These are phyloP conservation scores for Smittia sp. DNA, from an alignment of 2,888 invertebrate genomes.

Conservation along the genomic window DNA sequence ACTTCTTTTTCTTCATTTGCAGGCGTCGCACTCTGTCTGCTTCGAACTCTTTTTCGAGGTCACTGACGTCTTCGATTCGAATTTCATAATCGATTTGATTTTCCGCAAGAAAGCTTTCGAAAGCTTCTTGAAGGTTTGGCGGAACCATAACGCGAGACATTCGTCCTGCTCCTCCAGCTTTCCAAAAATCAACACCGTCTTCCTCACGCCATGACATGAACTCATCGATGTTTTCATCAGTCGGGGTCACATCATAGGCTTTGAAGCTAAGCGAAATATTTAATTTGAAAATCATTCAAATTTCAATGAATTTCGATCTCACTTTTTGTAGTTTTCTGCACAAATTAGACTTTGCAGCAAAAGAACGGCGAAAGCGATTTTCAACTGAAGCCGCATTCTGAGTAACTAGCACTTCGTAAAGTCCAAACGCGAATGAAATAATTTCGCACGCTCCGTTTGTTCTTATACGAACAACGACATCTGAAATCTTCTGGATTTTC, in stretches of 20 bases:
- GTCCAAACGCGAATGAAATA: too few species aligned
- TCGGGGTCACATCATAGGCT: not conserved
- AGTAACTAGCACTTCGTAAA: too few species aligned
- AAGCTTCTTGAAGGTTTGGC: not conserved
- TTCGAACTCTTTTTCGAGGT: slow-evolving; percentile 23
- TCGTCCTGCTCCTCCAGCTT: not conserved
- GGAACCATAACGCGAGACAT: not conserved
- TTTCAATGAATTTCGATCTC: not conserved
- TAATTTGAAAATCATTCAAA: not conserved
- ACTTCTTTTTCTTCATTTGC: not conserved
- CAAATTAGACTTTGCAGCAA: not conserved
- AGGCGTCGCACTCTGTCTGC: not conserved
- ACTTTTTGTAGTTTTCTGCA: too few species aligned
- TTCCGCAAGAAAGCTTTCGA: not conserved
- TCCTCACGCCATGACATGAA: not conserved
- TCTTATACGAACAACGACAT: too few species aligned
- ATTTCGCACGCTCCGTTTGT: too few species aligned
- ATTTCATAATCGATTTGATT: slow-evolving; percentile 6
- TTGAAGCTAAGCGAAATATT: not conserved
- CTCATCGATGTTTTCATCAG: not conserved
- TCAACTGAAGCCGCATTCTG: too few species aligned
- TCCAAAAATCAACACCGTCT: not conserved
- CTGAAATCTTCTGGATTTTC: too few species aligned
- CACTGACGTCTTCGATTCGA: slow-evolving; percentile 18
- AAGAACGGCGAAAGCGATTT: too few species aligned